phyloP scores from a whole-genome alignment of 2,797 vertebrate genomes.

The Phrynocephalus guinanensis region DNA sequence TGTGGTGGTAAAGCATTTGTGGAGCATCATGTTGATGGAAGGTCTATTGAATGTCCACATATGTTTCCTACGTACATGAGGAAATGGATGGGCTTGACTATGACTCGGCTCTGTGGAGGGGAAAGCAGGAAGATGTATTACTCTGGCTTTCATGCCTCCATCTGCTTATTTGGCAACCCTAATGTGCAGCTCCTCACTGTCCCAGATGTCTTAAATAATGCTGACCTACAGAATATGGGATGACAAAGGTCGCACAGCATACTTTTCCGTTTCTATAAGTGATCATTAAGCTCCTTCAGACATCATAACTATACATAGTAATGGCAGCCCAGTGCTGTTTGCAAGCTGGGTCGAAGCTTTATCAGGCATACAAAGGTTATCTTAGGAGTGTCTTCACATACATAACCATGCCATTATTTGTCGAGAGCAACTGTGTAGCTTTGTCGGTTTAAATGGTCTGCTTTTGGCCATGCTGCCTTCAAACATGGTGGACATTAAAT shows the following conservation, averaged over 20 bases:
- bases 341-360: slow-evolving; percentile 36
- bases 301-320: slow-evolving; percentile 44
- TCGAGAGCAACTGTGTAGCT: not conserved
- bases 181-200: slow-evolving; percentile 66
- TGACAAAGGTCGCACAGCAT: slow-evolving; percentile 67
- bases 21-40: slow-evolving; percentile 48
- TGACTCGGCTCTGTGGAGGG: slow-evolving; percentile 56
- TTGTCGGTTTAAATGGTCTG: not conserved
- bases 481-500: no score
- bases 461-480: no score
- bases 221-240: slow-evolving; percentile 67
- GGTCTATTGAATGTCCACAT: slow-evolving; percentile 55
- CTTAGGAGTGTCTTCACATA: not conserved
- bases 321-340: slow-evolving; percentile 41
- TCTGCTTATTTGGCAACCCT: slow-evolving; percentile 70
- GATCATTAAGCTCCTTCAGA: slow-evolving; percentile 64
- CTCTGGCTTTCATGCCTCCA: slow-evolving; percentile 65
- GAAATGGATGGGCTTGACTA: slow-evolving; percentile 66
- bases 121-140: slow-evolving; percentile 66
- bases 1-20: slow-evolving; percentile 53
- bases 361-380: slow-evolving; percentile 17
- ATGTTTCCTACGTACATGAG: slow-evolving; percentile 2
- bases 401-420: not conserved
- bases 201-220: slow-evolving; percentile 70
- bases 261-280: slow-evolving; percentile 62